Percentiles rank a stretch among this genome's conserved stretches.
These are phyloP conservation scores for Stenurella melanura DNA, from an alignment of 2,888 invertebrate species.

Conservation along the genomic window DNA sequence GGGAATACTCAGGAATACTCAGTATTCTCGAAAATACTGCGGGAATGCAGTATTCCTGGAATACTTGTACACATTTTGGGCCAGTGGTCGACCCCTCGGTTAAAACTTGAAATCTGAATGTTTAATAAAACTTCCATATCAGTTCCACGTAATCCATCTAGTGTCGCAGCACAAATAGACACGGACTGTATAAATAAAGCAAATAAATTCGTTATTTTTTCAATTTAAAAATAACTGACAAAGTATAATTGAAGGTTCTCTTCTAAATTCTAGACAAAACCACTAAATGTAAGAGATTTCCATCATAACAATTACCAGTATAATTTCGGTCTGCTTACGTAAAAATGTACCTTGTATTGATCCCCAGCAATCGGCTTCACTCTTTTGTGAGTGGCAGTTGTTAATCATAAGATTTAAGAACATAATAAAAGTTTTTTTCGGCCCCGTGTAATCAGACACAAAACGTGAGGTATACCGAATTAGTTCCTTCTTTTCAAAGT, in stretches of 20 bases:
- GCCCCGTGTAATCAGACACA: not conserved
- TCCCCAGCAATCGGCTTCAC: not conserved
- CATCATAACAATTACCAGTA: too few species aligned
- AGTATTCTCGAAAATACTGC: too few species aligned
- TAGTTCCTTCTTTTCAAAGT: not conserved
- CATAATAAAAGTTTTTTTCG: not conserved
- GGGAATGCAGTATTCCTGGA: too few species aligned
- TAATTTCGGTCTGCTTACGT: not conserved
- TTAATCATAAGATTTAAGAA: not conserved
- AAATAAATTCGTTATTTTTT: too few species aligned
- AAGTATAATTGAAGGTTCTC: not conserved
- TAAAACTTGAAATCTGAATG: too few species aligned
- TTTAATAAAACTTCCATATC: too few species aligned
- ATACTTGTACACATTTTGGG: too few species aligned
- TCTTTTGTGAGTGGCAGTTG: not conserved
- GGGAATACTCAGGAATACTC: too few species aligned
- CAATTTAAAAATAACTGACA: not conserved
- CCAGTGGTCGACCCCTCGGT: too few species aligned
- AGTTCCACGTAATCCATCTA: too few species aligned
- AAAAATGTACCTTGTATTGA: not conserved
- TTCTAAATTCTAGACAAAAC: not conserved
- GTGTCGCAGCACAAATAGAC: too few species aligned
- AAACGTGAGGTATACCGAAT: not conserved
- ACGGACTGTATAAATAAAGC: too few species aligned
- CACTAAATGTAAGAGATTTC: not conserved